Base-by-base conservation (phyloP, 2,797 vertebrate genomes). In the Bryconaethiops microstoma region DNA sequence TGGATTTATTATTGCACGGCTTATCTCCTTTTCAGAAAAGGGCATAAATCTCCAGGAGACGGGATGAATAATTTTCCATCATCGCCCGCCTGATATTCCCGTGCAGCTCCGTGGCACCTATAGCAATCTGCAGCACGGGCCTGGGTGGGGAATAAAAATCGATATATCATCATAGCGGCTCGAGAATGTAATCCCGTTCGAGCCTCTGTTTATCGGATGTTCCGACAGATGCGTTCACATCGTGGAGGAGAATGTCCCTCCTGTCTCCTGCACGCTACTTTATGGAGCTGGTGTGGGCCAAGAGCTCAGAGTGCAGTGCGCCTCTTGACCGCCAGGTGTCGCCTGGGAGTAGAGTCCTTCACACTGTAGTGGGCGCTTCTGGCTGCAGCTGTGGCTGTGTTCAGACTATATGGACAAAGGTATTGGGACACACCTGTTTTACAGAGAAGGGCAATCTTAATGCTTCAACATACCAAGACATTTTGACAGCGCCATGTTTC, bases 161-260 rank as follows among this genome's bases (percentile, higher is more conserved):
- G 73, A 87, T 88, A 87, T 82, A 85, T 84, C 82, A 88, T 87
- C 86, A 87, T 85, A 74, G 80, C 80, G 78, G 84, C 70, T 55
- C 64, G 83, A 72, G 75, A 83, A 80, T 86, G 77, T 80, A 86
- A 86, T 87, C 84, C 77, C 64, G 77, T 64, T 21, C 73, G 84
- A 67, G 82, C 76, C 80, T 81, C 78, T 85, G 82, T 85, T 86
- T 85, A 86, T 84, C 84, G 81, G 81, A 83, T 87, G 77, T 69
- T 70, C 70, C 78, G 70, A 75, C 70, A 72, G 54, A 72, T 25
- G 59, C 59, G 73, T 78, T 82, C 82, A 84, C 73, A 81, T 54
- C 60, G 78, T 69, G 59, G 72, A 76, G 80, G 76, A 74, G 83
- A 81, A 85, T 80, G 82, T 69, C 80, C 77, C 76, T 55, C 23